phyloP scores from a whole-genome alignment of 1,140 invertebrate genomes.

The Coelopa frigida region DNA sequence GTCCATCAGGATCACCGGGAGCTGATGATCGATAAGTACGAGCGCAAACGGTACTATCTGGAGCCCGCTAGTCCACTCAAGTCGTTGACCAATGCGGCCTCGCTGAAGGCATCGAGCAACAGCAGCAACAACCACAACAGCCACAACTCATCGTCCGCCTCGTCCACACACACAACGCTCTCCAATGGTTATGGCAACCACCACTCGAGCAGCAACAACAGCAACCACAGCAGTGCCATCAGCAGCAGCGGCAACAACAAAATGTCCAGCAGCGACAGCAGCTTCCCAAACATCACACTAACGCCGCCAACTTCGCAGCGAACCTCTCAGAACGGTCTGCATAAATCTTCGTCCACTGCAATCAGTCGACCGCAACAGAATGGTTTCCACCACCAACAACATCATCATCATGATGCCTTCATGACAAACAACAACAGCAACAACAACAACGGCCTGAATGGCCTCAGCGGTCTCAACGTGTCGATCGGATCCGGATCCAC shows the following conservation, averaged over 20 bases:
- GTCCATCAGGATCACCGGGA: constrained; percentile 72
- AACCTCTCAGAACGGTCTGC: constrained; percentile 32
- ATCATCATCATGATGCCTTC: constrained; percentile 10
- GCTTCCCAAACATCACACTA: constrained; percentile 35
- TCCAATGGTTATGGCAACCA: not conserved
- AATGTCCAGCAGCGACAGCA: constrained; percentile 10
- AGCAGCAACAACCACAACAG: constrained; percentile 13
- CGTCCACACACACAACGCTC: not conserved
- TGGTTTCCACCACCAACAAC: constrained; percentile 19
- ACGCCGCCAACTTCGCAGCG: constrained; percentile 40
- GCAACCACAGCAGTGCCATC: not conserved
- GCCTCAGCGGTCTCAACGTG: constrained; percentile 14
- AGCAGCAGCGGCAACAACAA: constrained; percentile 16
- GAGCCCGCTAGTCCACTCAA: constrained; percentile 54
- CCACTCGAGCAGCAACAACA: constrained; percentile 2
- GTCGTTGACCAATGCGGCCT: constrained; percentile 40
- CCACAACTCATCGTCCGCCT: constrained; percentile 8
- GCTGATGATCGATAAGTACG: constrained; percentile 90
- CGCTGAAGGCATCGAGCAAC: constrained; percentile 32
- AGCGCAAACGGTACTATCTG: constrained; percentile 74
- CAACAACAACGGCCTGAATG: constrained; percentile 2
- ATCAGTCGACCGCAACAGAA: constrained; percentile 37
- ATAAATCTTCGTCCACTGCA: constrained; percentile 21
- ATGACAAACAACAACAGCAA: constrained; percentile 11
- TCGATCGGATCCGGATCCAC: constrained; percentile 44